Base-by-base conservation (phyloP, 2,888 invertebrate species). In the Hydroisotoma schaefferi region DNA sequence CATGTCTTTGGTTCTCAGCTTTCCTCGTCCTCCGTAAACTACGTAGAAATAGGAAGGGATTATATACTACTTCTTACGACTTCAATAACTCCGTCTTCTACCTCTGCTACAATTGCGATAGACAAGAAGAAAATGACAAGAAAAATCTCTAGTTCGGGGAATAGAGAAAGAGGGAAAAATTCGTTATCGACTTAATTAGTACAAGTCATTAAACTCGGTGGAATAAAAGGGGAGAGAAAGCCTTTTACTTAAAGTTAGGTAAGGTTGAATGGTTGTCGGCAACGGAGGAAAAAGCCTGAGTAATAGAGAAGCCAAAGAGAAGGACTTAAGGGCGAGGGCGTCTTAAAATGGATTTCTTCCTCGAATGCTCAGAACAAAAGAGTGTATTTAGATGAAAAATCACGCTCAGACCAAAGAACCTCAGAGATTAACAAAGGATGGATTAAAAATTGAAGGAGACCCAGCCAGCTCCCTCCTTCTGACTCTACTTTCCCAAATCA, bases 361-460 rank as follows among this genome's bases (percentile, higher is more conserved):
- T 18, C 53, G 37, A 25, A 38, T 15, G 51, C n/a, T 27, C 23
- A 27, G 48, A 49, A 64, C 66, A 68, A 71, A 69, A 65, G 65
- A 68, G 71, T 61, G 54, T 64, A 68, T 71, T 69, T 69, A 67
- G 67, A 68, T 71, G 71, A 71, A 71, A 71, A 71, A 71, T 71
- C 71, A 71, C 69, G 71, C 65, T 61, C 66, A 62, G 63, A 61
- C 57, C 53, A 57, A 61, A 59, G 59, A 64, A 59, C 59, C 56
- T 59, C 48, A 59, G 67, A 68, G 69, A 71, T 69, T 69, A 69
- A 69, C 69, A 69, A 65, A 65, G 61, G 68, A 66, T 61, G 71
- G 69, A 71, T 71, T 71, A 71, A 69, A 70, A 69, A 70, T 63
- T 59, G 62, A 62, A 58, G 60, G 65, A 57, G 61, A 65, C n/a